phyloP scores from a whole-genome alignment of 2,888 invertebrate species.

The Elegia similella region DNA sequence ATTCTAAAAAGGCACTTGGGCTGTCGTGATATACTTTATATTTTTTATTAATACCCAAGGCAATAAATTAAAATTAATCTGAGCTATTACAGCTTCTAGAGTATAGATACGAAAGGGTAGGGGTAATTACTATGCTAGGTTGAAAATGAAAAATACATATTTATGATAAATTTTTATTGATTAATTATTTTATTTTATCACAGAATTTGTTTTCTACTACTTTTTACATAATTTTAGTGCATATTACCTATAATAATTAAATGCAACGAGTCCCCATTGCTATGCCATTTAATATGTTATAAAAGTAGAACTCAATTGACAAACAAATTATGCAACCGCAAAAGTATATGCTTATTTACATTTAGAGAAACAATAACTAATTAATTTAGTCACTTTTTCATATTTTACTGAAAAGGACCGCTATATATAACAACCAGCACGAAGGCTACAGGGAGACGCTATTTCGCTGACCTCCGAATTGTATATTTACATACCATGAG shows the following conservation, averaged over 20 bases:
- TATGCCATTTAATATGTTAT: neutral
- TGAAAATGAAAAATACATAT: neutral
- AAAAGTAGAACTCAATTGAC: constrained; percentile 1
- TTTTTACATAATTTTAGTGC: constrained; percentile 7
- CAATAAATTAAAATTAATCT: no score
- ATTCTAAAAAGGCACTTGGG: no score
- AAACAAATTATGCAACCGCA: neutral
- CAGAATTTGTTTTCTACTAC: neutral
- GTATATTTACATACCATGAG: no score
- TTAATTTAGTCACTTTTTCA: neutral
- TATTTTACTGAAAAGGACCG: neutral
- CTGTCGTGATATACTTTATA: no score
- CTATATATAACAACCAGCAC: no score
- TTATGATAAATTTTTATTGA: neutral
- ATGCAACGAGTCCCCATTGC: constrained; percentile 1
- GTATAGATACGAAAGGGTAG: no score
- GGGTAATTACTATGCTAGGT: neutral
- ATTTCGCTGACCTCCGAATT: no score
- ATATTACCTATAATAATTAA: neutral
- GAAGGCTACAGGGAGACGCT: no score
- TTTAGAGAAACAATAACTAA: neutral
- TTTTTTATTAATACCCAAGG: no score
- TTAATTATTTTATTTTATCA: constrained; percentile 6
- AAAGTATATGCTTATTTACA: neutral
- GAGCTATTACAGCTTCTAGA: no score